Evolutionary conservation across 2,888 invertebrate species (phyloP).

Genomic region (Lasioglossum pauxillum): DNA sequence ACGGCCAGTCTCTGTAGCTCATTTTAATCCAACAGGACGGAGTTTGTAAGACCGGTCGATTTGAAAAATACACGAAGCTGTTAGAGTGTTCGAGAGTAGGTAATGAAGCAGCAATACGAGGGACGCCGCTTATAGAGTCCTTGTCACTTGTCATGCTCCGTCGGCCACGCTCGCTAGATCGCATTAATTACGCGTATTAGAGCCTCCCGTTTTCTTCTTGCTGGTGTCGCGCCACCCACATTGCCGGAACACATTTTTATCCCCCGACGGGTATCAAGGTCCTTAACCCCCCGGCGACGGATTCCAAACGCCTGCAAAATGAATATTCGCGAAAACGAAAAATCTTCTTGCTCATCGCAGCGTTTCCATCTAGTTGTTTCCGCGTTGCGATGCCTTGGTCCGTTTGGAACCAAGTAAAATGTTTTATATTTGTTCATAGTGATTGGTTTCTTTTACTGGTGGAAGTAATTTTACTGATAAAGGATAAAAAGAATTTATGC

Average conservation of each 20-base stretch:
- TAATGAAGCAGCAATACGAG: slow-evolving; percentile 74
- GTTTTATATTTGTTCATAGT: too few species aligned
- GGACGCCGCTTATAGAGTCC: slow-evolving; percentile 70
- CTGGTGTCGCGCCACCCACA: slow-evolving; percentile 66
- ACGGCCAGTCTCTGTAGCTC: slow-evolving; percentile 12
- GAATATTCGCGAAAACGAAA: not conserved
- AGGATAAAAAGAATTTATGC: too few species aligned
- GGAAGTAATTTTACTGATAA: not conserved
- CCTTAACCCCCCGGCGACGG: slow-evolving; percentile 3
- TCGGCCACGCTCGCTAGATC: slow-evolving; percentile 69
- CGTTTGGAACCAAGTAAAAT: too few species aligned
- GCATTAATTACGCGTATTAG: slow-evolving; percentile 80
- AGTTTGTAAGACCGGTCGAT: slow-evolving; percentile 39
- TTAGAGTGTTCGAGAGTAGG: slow-evolving; percentile 55
- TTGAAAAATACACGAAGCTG: slow-evolving; percentile 38
- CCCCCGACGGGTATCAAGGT: slow-evolving; percentile 21
- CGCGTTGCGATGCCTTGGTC: too few species aligned
- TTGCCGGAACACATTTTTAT: slow-evolving; percentile 36
- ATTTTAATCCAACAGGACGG: slow-evolving; percentile 66
- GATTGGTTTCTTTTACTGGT: not conserved
- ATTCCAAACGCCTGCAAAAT: not conserved
- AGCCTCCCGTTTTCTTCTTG: slow-evolving; percentile 57
- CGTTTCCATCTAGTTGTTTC: not conserved
- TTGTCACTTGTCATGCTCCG: slow-evolving; percentile 69
- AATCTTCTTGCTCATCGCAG: not conserved